Evolutionary conservation across 2,113 vertebrate genomes (phyloP).

Genomic region (Papio anubis): DNA sequence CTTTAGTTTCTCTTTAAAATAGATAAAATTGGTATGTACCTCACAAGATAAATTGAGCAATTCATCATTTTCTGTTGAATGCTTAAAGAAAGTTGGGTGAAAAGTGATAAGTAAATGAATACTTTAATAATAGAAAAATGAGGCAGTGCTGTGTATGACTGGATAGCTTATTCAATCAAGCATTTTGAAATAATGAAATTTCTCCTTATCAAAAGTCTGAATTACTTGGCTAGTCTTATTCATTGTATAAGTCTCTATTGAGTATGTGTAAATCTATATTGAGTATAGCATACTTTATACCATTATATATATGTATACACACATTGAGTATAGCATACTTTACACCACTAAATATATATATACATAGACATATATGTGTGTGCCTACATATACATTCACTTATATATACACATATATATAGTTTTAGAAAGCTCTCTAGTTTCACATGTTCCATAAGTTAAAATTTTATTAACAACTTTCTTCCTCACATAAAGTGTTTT

Average conservation of each 20-base stretch:
- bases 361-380: not conserved
- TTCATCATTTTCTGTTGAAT: not conserved
- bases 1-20: not conserved
- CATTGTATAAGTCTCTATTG: not conserved
- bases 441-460: not conserved
- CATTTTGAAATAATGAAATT: not conserved
- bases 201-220: not conserved
- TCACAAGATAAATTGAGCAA: not conserved
- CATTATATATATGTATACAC: not conserved
- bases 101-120: not conserved
- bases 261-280: too few species aligned
- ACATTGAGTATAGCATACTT: too few species aligned
- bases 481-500: not conserved
- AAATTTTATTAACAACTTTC: conserved; percentile 14
- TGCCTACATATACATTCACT: not conserved
- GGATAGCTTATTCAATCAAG: not conserved
- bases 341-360: too few species aligned
- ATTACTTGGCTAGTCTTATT: not conserved
- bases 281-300: not conserved
- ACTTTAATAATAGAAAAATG: not conserved
- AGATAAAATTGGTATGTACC: not conserved
- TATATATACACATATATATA: not conserved
- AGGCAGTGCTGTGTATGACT: not conserved
- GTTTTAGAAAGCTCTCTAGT: not conserved
- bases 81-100: not conserved